Evolutionary conservation across 2,797 vertebrate genomes (phyloP).

Genomic region (Poecilia wingei): DNA sequence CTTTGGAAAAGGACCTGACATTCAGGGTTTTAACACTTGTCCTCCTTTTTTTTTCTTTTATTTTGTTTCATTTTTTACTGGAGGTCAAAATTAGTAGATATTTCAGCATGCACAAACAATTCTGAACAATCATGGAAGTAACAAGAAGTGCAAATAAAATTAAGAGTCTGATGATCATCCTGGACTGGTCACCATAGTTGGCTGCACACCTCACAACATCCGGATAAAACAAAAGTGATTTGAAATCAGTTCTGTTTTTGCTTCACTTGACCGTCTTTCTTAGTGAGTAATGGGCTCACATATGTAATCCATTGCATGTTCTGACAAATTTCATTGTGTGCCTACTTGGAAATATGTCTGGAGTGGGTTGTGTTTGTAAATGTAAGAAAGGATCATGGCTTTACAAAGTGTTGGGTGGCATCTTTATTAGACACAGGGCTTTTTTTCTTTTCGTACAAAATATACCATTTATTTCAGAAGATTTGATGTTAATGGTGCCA

Average conservation of each 20-base stretch:
- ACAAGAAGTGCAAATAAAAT: neutral
- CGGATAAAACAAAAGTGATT: neutral
- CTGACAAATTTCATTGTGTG: neutral
- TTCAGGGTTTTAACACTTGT: neutral
- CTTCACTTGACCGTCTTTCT: neutral
- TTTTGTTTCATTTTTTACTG: neutral
- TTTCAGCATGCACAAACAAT: neutral
- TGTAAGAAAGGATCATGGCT: neutral
- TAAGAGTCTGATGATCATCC: neutral
- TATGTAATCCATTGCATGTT: neutral
- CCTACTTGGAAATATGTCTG: neutral
- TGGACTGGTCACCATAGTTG: neutral
- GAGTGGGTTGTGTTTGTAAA: neutral
- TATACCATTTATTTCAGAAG: neutral
- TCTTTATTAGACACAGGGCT: neutral
- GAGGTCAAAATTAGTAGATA: neutral
- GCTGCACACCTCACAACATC: neutral
- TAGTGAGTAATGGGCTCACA: neutral
- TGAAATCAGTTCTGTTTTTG: neutral
- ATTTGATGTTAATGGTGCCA: neutral
- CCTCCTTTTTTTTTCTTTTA: neutral
- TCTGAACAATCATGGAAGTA: neutral
- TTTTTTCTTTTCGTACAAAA: neutral
- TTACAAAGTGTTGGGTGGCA: no score
- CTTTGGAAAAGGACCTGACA: slow-evolving; percentile 1